These are phyloP conservation scores for Microplitis manilae DNA, from an alignment of 2,888 invertebrate genomes.

Conservation along the genomic window DNA sequence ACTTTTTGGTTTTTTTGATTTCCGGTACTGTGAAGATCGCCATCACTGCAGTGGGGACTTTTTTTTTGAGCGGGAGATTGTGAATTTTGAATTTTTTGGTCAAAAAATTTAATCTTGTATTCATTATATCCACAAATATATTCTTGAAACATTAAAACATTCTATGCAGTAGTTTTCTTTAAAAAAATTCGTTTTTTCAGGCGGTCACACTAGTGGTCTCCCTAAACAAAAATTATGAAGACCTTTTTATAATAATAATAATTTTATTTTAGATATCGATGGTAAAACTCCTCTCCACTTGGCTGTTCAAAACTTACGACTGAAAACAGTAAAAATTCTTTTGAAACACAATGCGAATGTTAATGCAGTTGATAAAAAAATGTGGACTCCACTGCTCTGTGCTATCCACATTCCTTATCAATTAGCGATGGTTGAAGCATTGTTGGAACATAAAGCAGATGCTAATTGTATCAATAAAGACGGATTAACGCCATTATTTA, in stretches of 20 bases:
- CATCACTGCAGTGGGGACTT: too few species aligned
- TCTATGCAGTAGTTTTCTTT: too few species aligned
- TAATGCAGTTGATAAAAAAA: background rate
- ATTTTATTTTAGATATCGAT: background rate
- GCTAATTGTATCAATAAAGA: background rate
- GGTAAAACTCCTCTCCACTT: background rate
- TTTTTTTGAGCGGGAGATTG: too few species aligned
- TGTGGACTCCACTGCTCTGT: background rate
- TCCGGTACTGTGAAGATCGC: too few species aligned
- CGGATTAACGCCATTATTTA: background rate
- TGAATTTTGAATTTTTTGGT: too few species aligned
- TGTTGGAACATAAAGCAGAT: background rate
- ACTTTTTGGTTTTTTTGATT: too few species aligned
- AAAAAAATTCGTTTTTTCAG: background rate
- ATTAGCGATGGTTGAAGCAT: background rate
- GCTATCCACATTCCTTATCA: background rate
- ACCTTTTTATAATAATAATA: background rate
- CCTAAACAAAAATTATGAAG: too few species aligned
- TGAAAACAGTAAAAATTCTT: background rate
- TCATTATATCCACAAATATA: too few species aligned
- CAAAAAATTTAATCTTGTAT: too few species aligned
- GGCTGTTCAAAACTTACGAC: background rate
- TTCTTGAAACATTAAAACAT: too few species aligned
- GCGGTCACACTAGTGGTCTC: too few species aligned
- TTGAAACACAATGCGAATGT: background rate